Evolutionary conservation across 2,113 vertebrate genomes (phyloP).

Genomic region (Budorcas taxicolor): DNA sequence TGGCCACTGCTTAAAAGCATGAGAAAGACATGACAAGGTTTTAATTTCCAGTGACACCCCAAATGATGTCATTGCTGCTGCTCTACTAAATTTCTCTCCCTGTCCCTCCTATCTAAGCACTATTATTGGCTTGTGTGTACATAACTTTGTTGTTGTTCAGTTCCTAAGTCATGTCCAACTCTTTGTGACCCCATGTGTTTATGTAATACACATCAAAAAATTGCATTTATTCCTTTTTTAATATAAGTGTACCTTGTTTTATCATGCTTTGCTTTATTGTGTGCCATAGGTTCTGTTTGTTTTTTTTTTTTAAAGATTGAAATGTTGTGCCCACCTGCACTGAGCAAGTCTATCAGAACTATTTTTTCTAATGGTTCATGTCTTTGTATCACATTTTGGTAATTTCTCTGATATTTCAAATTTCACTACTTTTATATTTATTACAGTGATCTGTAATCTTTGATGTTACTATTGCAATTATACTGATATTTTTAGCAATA

Average conservation of each 20-base stretch:
- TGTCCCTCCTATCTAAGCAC: too few species aligned
- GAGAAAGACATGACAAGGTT: not conserved
- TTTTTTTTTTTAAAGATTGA: not conserved
- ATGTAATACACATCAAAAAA: not conserved
- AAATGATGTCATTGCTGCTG: accelerated
- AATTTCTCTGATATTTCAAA: not conserved
- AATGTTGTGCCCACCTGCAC: not conserved
- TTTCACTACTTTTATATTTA: not conserved
- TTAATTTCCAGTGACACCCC: not conserved
- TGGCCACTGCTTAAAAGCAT: not conserved
- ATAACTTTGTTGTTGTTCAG: not conserved
- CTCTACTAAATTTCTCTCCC: not conserved
- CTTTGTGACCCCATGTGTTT: not conserved
- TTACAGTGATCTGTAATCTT: not conserved
- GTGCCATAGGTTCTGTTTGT: accelerated
- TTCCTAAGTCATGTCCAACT: not conserved
- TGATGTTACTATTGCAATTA: not conserved
- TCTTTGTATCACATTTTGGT: not conserved
- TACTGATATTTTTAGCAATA: not conserved
- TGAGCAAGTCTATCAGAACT: not conserved
- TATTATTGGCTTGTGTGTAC: not conserved
- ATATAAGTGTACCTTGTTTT: not conserved
- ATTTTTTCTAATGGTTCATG: not conserved
- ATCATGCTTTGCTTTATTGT: not conserved
- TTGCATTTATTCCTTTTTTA: not conserved